Evolutionary conservation across 2,888 invertebrate species (phyloP), one percentile per base, ranked within the genome.

Genomic region (Rhogogaster chlorosoma): DNA sequence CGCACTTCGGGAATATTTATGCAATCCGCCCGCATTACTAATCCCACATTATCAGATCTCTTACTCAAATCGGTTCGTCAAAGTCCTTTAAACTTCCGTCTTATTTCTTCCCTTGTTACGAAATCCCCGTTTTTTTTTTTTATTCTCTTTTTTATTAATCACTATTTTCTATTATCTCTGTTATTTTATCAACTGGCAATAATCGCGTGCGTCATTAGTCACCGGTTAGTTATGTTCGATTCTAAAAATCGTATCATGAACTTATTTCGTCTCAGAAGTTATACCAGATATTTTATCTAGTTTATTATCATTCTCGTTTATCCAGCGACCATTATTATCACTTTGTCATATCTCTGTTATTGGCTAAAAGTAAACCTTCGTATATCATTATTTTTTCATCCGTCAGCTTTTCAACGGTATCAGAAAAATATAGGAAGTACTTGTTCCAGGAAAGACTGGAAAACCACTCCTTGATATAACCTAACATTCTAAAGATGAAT

Each of bases 21-120:
- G 32, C 67, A 32, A 18, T 10, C 18, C 32, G 45, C 67, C 15
- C 53, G 32, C 26, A 45, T 36, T 18, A 32, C 18, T n/a, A 84
- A 61, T 38, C 61, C 77, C 57, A 57, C 77, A 26, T 85, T 85
- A 86, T 85, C 84, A 71, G 73, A 85, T 86, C 83, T 64, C 49
- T 49, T 38, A 71, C 75, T 36, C 42, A 83, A 86, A 85, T 85
- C 38, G 57, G 70, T 53, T 86, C 85, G 53, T 45, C 29, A 29
- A 15, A 49, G 36, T 42, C 36, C 38, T 80, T 82, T 77, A 38
- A 75, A 67, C 70, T 71, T 61, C 61, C 32, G 32, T 70, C n/a
- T 3, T 4, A 29, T 29, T 67, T 12, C 15, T 6, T 1, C 15
- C 15, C 7, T 22, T 10, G 38, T 73, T 38, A 73, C 42, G 42